Evolutionary conservation across 2,888 invertebrate species (phyloP), one percentile per base, ranked within the genome.

Genomic region (Leuctra nigra): DNA sequence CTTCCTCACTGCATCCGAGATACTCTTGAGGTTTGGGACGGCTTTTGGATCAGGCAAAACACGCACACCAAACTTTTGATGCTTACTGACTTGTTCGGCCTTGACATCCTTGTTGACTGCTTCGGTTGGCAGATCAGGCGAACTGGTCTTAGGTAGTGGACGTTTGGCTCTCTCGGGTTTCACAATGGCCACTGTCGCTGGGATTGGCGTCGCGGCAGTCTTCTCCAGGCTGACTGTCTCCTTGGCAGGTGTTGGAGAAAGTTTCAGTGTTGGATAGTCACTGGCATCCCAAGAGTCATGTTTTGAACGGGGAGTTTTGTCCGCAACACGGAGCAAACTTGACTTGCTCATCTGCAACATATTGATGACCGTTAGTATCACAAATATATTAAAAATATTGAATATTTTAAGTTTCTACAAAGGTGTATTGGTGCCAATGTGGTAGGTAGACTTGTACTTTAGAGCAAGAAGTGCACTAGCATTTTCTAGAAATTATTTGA

Each of bases 51-150:
- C 63, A 1, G 69, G 69, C 25, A 69, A 59, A 33, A 68, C 68
- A 25, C 66, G 64, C 14, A 68, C 65, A 29, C 67, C 69, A 56
- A 64, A 63, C 67, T 85, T 85, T 70, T 73, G 73, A 54, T 80
- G 77, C 48, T 76, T 81, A 58, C 77, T 76, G 62, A 77, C 78
- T 0, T 75, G 72, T 1, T 70, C 70, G 58, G 80, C 80, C 41
- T 77, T 74, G 62, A 79, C 80, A 60, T 75, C 73, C 80, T 80
- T 1, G 72, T 67, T 69, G 80, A 78, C 1, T 72, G 68, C 25
- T 79, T 78, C 24, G 55, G 60, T 29, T 53, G 52, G 39, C 56
- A 61, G 22, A 54, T 59, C 36, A 53, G 47, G 39, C 18, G 35
- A 13, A 20, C n/a, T 18, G 4, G 23, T 23, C 36, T 59, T 52